Evolutionary conservation across 2,888 invertebrate species (phyloP), one percentile per base, ranked within the genome.

Genomic region (Cataglyphis livida): DNA sequence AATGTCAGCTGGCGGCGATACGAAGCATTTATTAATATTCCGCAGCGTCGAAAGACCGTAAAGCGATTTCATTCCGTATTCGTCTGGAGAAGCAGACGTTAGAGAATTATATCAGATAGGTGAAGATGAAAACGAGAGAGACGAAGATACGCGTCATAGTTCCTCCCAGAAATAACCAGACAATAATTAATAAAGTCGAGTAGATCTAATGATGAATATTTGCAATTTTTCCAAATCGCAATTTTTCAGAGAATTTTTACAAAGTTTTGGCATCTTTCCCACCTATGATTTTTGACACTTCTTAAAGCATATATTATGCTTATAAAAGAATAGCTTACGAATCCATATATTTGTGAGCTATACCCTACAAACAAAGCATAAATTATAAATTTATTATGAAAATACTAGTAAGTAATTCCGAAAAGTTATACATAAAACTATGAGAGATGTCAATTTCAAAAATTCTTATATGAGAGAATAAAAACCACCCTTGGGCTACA

Each of bases 41-140:
- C 38, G 70, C 38, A 70, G 41, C 71, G 41, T 59, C 71, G 78
- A 78, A 57, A 59, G 57, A 10, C 41, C 71, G 57, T 78, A 71
- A 78, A 78, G 44, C 78, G 78, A 78, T 70, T 76, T 66, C 76
- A 68, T 76, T 76, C 51, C 76, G 66, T 68, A 76, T 76, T 59
- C 78, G 71, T 70, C 78, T 70, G 78, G 71, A 70, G 71, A n/a
- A 71, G 71, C 78, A 71, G 57, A 78, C 71, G 64, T 64, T 51
- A 66, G 68, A n/a, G 59, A 59, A 66, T 78, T 70, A 70, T 70
- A 78, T 71, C 70, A 78, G 54, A 51, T 41, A 35, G 75, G 65
- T 41, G 73, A 70, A 51, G 57, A 51, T 44, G 59, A 71, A 71
- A 75, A 59, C 21, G 21, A 35, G 54, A 32, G 54, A 71, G 10